Conservation (phyloP, 2,888 invertebrate genomes). For the Drosophila testacea region DNA sequence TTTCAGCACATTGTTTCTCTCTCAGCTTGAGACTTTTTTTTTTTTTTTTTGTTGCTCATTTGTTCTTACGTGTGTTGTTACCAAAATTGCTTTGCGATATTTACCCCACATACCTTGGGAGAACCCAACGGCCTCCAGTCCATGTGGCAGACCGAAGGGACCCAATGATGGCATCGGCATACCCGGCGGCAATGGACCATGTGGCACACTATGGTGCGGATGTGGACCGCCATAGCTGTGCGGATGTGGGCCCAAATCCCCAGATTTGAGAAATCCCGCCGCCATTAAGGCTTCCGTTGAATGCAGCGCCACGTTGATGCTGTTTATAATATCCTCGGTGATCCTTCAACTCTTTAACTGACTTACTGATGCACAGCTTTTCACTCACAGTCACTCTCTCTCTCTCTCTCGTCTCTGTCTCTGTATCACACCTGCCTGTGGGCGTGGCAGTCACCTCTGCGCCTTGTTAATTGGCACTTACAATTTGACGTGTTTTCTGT, state of each 20-base stretch:
- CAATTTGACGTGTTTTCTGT: background rate
- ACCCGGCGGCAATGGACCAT: conserved; percentile 85
- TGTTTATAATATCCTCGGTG: conserved; percentile 57
- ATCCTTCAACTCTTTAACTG: conserved; percentile 23
- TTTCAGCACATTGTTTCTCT: conserved; percentile 67
- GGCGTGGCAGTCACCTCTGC: conserved; percentile 6
- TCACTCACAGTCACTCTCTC: conserved; percentile 5
- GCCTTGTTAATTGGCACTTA: background rate
- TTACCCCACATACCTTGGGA: conserved; percentile 86
- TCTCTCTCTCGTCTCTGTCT: background rate
- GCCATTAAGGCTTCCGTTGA: conserved; percentile 86
- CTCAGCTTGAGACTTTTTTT: conserved; percentile 8
- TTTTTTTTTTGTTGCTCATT: conserved; percentile 13
- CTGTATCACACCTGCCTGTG: conserved; percentile 13
- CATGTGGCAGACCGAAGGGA: conserved; percentile 85
- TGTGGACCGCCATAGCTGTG: conserved; percentile 85
- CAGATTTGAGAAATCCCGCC: conserved; percentile 85
- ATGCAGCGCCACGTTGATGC: conserved; percentile 85
- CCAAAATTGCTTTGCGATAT: conserved; percentile 83
- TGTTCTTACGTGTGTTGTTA: conserved; percentile 36
- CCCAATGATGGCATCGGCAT: conserved; percentile 85
- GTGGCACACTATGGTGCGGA: conserved; percentile 85
- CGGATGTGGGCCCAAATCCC: conserved; percentile 85
- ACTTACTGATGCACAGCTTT: conserved; percentile 6
- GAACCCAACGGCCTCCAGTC: conserved; percentile 85